These are phyloP conservation scores for Mesorhabditis sp. DNA, from an alignment of 2,888 invertebrate genomes.

Conservation along the genomic window DNA sequence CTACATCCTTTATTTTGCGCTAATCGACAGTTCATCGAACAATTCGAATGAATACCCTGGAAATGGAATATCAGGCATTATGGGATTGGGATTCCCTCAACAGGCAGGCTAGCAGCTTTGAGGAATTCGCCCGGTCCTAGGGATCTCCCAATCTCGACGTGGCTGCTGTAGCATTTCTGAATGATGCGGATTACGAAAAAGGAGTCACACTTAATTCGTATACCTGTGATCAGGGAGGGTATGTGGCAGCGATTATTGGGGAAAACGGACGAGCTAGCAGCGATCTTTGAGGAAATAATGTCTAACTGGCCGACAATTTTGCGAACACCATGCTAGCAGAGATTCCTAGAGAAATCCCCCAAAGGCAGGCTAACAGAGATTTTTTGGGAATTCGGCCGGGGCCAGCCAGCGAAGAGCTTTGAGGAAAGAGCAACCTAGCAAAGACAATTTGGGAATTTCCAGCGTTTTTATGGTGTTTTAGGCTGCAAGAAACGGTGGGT, in stretches of 20 bases:
- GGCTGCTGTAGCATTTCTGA: neutral
- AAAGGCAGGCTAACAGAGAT: too few species aligned
- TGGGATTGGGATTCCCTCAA: neutral
- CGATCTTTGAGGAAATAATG: neutral
- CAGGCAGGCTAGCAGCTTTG: neutral
- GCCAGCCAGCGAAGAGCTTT: too few species aligned
- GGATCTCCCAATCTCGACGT: neutral
- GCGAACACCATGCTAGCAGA: too few species aligned
- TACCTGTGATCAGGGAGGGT: slow-evolving; percentile 1
- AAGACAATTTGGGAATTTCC: too few species aligned
- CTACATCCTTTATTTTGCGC: neutral
- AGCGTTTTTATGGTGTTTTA: too few species aligned
- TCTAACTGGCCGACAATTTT: neutral
- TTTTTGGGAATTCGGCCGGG: too few species aligned
- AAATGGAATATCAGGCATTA: neutral
- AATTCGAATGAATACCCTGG: neutral
- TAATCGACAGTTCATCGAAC: neutral
- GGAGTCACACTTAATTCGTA: neutral
- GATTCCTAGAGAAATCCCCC: too few species aligned
- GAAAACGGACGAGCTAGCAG: neutral
- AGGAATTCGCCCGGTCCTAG: neutral
- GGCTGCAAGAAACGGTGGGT: neutral
- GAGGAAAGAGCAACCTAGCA: too few species aligned
- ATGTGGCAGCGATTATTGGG: neutral
- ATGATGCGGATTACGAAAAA: neutral